These are phyloP conservation scores for Bubalus kerabau DNA, from an alignment of 2,113 vertebrate genomes.

Conservation along the genomic window DNA sequence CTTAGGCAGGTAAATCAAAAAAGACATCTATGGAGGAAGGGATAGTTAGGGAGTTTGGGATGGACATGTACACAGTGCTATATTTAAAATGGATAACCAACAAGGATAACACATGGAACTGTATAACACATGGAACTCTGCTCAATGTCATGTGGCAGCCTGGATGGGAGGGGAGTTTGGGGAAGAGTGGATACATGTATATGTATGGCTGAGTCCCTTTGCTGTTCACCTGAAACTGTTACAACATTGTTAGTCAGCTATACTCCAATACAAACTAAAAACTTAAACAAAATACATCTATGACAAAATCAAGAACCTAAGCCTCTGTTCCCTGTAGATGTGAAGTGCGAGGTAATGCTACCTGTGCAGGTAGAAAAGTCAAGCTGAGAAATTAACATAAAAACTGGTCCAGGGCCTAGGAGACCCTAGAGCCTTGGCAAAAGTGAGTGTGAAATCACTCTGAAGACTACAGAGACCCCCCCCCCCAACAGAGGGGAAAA, in stretches of 20 bases:
- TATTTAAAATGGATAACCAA: neutral
- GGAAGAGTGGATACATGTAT: neutral
- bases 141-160: neutral
- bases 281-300: neutral
- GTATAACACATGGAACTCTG: neutral
- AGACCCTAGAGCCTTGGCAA: neutral
- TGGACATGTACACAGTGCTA: neutral
- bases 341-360: neutral
- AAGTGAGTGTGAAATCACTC: slow-evolving; percentile 26
- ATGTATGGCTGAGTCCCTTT: neutral
- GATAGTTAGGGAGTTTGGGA: neutral
- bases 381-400: slow-evolving; percentile 19
- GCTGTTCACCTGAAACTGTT: neutral
- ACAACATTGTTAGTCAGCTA: neutral
- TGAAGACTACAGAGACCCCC: neutral
- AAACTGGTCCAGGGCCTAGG: neutral
- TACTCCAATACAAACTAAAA: neutral
- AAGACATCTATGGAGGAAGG: neutral
- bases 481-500: neutral
- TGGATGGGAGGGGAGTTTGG: neutral
- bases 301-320: neutral
- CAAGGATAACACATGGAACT: neutral
- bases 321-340: neutral
- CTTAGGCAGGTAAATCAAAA: neutral
- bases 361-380: neutral